phyloP scores from a whole-genome alignment of 2,888 invertebrate genomes.

The Tribolium freemani region DNA sequence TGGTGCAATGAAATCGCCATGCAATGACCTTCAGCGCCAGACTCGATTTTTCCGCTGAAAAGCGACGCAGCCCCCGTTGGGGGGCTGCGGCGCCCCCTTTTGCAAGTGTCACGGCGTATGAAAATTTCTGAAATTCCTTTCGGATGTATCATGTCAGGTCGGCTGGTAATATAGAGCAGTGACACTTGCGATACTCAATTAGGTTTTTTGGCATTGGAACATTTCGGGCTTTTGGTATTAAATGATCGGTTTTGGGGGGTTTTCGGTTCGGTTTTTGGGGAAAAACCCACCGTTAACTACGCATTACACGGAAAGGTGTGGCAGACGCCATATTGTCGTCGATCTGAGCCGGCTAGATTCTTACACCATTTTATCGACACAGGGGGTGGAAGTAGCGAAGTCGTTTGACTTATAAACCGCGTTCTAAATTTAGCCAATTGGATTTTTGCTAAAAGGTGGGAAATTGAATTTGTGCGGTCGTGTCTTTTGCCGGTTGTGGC shows the following conservation, averaged over 20 bases:
- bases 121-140: slow-evolving; percentile 47
- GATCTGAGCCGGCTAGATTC: slow-evolving; percentile 48
- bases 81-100: neutral
- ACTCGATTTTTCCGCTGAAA: slow-evolving; percentile 11
- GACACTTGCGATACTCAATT: slow-evolving; percentile 39
- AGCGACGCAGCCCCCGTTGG: neutral
- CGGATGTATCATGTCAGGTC: slow-evolving; percentile 49
- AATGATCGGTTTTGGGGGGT: neutral
- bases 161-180: slow-evolving; percentile 39
- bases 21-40: slow-evolving; percentile 55
- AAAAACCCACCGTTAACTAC: slow-evolving; percentile 53
- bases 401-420: slow-evolving; percentile 48
- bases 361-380: slow-evolving; percentile 53
- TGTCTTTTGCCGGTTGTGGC: slow-evolving; percentile 2
- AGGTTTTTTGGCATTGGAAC: slow-evolving; percentile 24
- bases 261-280: slow-evolving; percentile 13
- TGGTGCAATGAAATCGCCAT: slow-evolving; percentile 34
- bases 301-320: slow-evolving; percentile 67
- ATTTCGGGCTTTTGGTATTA: neutral
- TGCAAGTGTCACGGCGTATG: neutral
- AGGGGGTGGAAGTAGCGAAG: slow-evolving; percentile 59
- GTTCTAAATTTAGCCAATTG: slow-evolving; percentile 58
- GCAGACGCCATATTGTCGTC: slow-evolving; percentile 68
- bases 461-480: slow-evolving; percentile 9
- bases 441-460: slow-evolving; percentile 30